Percentiles rank a stretch among this genome's conserved stretches.
Conservation (phyloP, 2,888 invertebrate genomes). For the Plagiodera versicolora region DNA sequence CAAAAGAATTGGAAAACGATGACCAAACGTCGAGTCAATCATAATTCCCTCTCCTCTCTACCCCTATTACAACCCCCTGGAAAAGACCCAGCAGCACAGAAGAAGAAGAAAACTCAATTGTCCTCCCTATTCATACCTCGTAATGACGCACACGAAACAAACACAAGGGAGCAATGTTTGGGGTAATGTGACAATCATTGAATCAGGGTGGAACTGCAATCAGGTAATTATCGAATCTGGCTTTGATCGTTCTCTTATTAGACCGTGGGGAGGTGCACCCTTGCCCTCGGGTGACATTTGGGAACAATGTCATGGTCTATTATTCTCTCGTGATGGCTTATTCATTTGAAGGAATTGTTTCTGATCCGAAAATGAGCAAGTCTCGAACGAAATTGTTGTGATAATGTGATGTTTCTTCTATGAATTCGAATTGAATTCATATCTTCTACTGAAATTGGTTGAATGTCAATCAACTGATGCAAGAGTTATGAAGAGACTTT, state of each 20-base stretch:
- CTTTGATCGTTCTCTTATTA: slow-evolving; percentile 50
- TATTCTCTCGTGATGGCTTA: slow-evolving; percentile 20
- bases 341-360: slow-evolving; percentile 17
- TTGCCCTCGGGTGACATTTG: slow-evolving; percentile 24
- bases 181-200: slow-evolving; percentile 51
- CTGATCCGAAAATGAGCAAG: not conserved
- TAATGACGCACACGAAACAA: slow-evolving; percentile 39
- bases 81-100: slow-evolving; percentile 11
- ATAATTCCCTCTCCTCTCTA: not conserved
- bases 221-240: slow-evolving; percentile 53
- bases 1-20: not conserved
- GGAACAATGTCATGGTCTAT: slow-evolving; percentile 26
- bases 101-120: slow-evolving; percentile 44
- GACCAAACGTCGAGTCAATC: not conserved
- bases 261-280: slow-evolving; percentile 39
- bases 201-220: slow-evolving; percentile 48
- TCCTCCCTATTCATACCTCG: slow-evolving; percentile 32
- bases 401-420: too few relatives aligned
- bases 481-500: too few relatives aligned
- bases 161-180: slow-evolving; percentile 48
- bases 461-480: too few relatives aligned
- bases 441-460: too few relatives aligned
- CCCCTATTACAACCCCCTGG: not conserved
- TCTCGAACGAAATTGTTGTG: not conserved
- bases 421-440: too few relatives aligned